Evolutionary conservation across 2,113 vertebrate genomes (phyloP), one percentile per base, ranked within the genome.

Genomic region (Raja brachyura): DNA sequence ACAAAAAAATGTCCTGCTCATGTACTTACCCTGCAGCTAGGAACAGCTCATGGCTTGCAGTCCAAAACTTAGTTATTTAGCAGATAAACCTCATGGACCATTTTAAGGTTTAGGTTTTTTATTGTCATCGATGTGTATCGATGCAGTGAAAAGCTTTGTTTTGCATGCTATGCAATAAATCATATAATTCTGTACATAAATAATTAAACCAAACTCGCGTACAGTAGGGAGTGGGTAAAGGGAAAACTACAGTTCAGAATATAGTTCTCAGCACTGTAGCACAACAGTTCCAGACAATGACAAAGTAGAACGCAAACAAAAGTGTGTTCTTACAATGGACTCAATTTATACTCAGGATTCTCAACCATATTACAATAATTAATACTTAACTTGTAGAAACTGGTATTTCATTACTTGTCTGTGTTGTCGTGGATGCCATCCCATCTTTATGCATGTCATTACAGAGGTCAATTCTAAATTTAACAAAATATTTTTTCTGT

Each of bases 341-440:
- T 73, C 70, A 20, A 25, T 73, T 61, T 86, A 22, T 6, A n/a
- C 10, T 59, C 22, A 83, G 5, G 28, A 86, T 86, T 86, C 59
- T 85, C 81, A 85, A 86, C 28, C n/a, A 68, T 63, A 28, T 16
- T 74, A 86, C 6, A 74, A 20, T 56, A 59, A 59, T 73, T 7
- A 90, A 70, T 48, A 92, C 90, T 54, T 70, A 92, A 70, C 90
- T 92, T 92, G 33, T 28, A 39, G 31, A 70, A 39, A 63, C 68
- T 92, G 66, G 22, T 48, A 54, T 54, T 74, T 92, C 90, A 92
- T 92, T 31, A 28, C 18, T 22, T 28, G 14, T 31, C n/a, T 88
- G 59, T 11, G 7, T 88, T 31, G 6, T 31, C 28, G 18, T 74
- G 68, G 22, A 73, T 68, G 18, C 9, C 8, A 25, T 73, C 68